Percentiles rank a stretch among this genome's conserved stretches.
Evolutionary conservation across 2,113 vertebrate species (phyloP).

Genomic region (Alces alces): DNA sequence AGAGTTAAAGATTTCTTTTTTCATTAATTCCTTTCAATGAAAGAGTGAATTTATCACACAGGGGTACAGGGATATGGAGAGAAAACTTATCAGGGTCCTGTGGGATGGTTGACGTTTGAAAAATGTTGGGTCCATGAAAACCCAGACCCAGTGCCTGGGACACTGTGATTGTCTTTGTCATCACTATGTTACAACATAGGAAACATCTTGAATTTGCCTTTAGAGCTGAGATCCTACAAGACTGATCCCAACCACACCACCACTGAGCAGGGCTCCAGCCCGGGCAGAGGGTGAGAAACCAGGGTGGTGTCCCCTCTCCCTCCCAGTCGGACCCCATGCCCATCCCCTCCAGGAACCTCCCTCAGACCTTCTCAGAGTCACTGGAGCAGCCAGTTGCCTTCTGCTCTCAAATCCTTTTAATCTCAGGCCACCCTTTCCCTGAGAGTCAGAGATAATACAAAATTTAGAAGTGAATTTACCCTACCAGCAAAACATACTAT

Average conservation of each 20-base stretch:
- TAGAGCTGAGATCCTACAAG: rapidly evolving
- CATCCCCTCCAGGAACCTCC: too few relatives aligned
- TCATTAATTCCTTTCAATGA: not conserved
- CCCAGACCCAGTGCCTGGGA: not conserved
- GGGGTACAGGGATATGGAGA: rapidly evolving
- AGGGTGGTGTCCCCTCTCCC: rapidly evolving
- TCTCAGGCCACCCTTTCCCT: too few relatives aligned
- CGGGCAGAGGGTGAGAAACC: not conserved
- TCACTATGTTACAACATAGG: rapidly evolving
- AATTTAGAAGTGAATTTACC: not conserved
- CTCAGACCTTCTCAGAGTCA: not conserved
- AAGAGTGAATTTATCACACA: not conserved
- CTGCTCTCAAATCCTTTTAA: not conserved
- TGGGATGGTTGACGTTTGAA: not conserved
- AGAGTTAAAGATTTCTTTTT: not conserved
- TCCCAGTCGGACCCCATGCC: not conserved
- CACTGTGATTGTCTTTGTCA: not conserved
- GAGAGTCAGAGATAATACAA: not conserved
- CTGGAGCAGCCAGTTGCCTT: not conserved
- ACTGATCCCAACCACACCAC: rapidly evolving
- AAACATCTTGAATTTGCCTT: not conserved
- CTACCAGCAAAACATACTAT: not conserved
- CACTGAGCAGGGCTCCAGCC: not conserved
- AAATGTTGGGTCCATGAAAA: rapidly evolving
- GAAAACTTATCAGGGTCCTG: not conserved